These are phyloP conservation scores for Pteropus alecto DNA, from an alignment of 2,113 vertebrate species.

Conservation along the genomic window DNA sequence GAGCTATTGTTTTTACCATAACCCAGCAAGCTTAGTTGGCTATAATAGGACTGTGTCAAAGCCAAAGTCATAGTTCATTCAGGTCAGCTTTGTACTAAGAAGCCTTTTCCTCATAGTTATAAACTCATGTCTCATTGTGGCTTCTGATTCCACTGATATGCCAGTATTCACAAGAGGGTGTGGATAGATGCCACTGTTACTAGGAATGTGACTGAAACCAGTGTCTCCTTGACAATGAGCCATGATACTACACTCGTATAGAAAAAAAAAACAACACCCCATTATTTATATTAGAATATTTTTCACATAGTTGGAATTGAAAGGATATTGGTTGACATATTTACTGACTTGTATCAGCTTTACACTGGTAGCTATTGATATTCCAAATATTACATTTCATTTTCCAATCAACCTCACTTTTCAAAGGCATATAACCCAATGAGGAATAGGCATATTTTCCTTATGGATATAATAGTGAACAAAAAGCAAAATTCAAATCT, in stretches of 20 bases:
- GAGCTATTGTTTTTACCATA: background rate
- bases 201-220: background rate
- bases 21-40: background rate
- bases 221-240: background rate
- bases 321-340: background rate
- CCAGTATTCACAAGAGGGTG: background rate
- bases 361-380: background rate
- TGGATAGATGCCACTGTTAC: background rate
- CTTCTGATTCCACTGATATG: background rate
- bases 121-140: background rate
- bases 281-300: constrained; percentile 4
- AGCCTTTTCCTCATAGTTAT: background rate
- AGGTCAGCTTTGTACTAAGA: background rate
- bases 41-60: background rate
- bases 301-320: background rate
- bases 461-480: background rate
- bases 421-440: background rate
- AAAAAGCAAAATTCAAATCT: constrained; percentile 10
- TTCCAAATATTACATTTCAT: background rate
- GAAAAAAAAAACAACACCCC: background rate
- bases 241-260: background rate
- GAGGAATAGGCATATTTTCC: background rate
- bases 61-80: background rate
- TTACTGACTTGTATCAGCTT: background rate
- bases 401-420: constrained; percentile 28